Percentiles rank a stretch among this genome's conserved stretches.
Conservation (phyloP, 2,888 invertebrate genomes). For the Leptopilina syphax region DNA sequence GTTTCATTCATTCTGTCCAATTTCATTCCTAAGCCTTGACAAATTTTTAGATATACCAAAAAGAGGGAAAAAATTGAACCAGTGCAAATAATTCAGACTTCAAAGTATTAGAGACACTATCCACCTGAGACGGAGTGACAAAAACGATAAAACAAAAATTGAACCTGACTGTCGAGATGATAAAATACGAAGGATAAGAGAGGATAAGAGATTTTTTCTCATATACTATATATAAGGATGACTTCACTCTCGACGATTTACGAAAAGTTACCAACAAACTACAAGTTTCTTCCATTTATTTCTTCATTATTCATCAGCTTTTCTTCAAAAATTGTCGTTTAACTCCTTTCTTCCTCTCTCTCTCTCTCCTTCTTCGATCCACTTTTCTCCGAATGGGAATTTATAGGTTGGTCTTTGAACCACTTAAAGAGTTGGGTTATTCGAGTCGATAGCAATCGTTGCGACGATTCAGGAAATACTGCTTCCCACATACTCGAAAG, state of each 20-base stretch:
- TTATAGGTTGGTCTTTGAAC: conserved; percentile 31
- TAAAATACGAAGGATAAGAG: background rate
- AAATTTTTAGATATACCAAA: no score
- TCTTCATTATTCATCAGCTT: conserved; percentile 45
- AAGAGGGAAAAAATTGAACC: no score
- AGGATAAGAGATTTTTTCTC: background rate
- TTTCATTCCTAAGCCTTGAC: no score
- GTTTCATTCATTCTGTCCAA: no score
- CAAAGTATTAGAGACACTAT: no score
- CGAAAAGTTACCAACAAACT: conserved; percentile 5
- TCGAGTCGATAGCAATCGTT: conserved; percentile 3
- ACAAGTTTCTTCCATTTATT: conserved; percentile 43
- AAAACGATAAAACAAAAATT: background rate
- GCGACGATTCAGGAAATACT: background rate
- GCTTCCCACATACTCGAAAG: background rate
- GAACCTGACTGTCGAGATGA: background rate
- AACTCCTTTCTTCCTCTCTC: conserved; percentile 23
- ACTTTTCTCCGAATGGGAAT: conserved; percentile 17
- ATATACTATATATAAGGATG: background rate
- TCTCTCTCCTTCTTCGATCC: conserved; percentile 31
- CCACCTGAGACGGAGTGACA: background rate
- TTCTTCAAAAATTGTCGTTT: conserved; percentile 1
- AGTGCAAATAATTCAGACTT: no score
- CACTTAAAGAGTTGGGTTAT: background rate
- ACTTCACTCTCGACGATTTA: conserved; percentile 14